Base-by-base conservation (phyloP, 2,888 invertebrate species). In the Trypoxylon attenuatum region DNA sequence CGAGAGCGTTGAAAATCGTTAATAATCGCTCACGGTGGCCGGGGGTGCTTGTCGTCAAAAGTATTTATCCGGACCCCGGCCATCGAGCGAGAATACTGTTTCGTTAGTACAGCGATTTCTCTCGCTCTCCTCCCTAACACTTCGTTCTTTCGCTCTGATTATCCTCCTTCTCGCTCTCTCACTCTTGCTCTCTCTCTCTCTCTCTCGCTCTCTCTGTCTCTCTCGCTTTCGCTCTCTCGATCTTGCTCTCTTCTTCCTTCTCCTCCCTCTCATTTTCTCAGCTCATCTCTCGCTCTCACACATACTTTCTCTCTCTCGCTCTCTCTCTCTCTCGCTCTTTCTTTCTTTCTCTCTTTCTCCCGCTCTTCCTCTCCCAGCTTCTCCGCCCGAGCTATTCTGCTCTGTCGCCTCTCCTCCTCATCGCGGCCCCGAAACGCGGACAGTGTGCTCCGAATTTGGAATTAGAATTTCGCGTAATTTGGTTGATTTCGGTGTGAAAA, bases 1-100 rank as follows among this genome's bases (percentile, higher is more conserved):
- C 69, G 54, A 57, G 69, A 68, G 73, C 74, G 62, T 69, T 71
- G 69, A 55, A 59, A 63, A 64, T 62, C 66, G 65, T 59, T 29
- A 57, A 73, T 60, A 47, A 27, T 6, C 13, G 33, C 33, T 67
- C 54, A 71, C 62, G 62, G 25, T 33, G 29, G 19, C 6, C 45
- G 18, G 38, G 5, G 43, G 38, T 49, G 73, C n/a, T n/a, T n/a
- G n/a, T n/a, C n/a, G n/a, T n/a, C n/a, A n/a, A n/a, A n/a, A n/a
- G n/a, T n/a, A n/a, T n/a, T n/a, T n/a, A n/a, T n/a, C 10, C 13
- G 10, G 13, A 3, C 33, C 33, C 8, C 33, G 33, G 4, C 73
- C 56, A 73, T 53, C 56, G 51, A 55, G 33, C 57, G 59, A 57
- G 47, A 50, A 25, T 49, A 41, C 62, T 69, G 74, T 49, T 54